phyloP scores from a whole-genome alignment of 2,797 vertebrate genomes.

The Hypotaenidia okinawae region DNA sequence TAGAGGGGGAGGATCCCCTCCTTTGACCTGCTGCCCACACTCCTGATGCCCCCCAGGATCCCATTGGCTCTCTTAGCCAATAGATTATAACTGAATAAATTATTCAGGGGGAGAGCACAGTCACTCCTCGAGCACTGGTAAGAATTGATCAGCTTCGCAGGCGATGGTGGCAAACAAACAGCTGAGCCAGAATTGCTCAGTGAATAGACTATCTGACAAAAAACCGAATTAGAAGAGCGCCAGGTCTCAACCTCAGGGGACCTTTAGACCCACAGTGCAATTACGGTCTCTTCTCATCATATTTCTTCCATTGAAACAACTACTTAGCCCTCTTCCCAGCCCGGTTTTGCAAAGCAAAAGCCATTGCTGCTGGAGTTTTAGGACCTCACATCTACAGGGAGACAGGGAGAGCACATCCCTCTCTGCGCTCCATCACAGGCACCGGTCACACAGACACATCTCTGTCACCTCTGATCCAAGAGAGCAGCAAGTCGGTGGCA shows the following conservation, averaged over 20 bases:
- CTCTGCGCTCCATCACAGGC: rapidly evolving
- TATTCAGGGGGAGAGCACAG: neutral
- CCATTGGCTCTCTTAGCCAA: no score
- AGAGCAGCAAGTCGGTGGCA: neutral
- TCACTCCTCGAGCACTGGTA: neutral
- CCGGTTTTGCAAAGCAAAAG: neutral
- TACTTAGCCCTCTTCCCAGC: neutral
- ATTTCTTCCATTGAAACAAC: neutral
- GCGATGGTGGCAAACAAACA: neutral
- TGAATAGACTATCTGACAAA: neutral
- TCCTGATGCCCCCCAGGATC: no score
- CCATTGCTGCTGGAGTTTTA: neutral
- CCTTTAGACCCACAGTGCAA: neutral
- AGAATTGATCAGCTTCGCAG: constrained; percentile 8
- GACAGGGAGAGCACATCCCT: neutral
- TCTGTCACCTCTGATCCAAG: neutral
- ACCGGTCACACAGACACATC: rapidly evolving
- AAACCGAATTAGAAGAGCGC: neutral
- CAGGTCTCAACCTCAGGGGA: neutral
- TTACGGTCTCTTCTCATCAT: neutral
- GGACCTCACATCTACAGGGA: neutral
- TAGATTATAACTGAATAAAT: constrained; percentile 14
- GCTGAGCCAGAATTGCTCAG: neutral
- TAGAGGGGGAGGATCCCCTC: no score
- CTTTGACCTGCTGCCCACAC: no score